Base-by-base conservation (phyloP, 2,888 invertebrate species). In the Flabesymbios commensalis region DNA sequence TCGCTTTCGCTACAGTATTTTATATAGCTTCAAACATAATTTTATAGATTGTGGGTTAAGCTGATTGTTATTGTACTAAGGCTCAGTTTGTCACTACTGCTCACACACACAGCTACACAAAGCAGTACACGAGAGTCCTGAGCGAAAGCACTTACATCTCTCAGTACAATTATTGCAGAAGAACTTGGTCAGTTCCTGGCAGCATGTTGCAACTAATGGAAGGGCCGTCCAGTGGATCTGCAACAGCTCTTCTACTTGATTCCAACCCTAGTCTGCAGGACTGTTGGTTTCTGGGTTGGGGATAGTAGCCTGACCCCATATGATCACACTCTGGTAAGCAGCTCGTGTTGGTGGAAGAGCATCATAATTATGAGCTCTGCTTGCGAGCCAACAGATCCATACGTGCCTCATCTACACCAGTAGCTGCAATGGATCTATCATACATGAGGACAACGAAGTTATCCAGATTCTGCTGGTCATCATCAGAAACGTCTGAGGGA, bases 381-480 rank as follows among this genome's bases (percentile, higher is more conserved):
- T 72, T 74, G 17, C 63, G 43, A 3, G 65, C 64, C 63, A 72
- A 72, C 33, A 74, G 26, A 19, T 67, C 63, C 4, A 60, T 58
- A 42, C 67, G 45, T 24, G 64, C 63, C 5, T 64, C 65, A 53
- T 74, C 54, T 7, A 72, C 64, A 58, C 33, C 28, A 7, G 41
- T 42, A 29, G 49, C 45, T 62, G 54, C 7, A 49, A 64, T 65
- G 19, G 70, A 64, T 41, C 59, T 63, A 57, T 69, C 68, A 48
- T 68, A 70, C 66, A 71, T 64, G 2, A 64, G 48, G 24, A 69
- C 57, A n/a, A 69, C 65, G 57, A 68, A 69, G 31, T 51, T 66
- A 47, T 72, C 68, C 53, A 68, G 51, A 3, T n/a, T 53, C 33
- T 60, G 4, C 49, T 65, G 41, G 45, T 65, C 63, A 51, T 31